Conservation (phyloP, 2,797 vertebrate genomes). For the Agapornis canus region DNA sequence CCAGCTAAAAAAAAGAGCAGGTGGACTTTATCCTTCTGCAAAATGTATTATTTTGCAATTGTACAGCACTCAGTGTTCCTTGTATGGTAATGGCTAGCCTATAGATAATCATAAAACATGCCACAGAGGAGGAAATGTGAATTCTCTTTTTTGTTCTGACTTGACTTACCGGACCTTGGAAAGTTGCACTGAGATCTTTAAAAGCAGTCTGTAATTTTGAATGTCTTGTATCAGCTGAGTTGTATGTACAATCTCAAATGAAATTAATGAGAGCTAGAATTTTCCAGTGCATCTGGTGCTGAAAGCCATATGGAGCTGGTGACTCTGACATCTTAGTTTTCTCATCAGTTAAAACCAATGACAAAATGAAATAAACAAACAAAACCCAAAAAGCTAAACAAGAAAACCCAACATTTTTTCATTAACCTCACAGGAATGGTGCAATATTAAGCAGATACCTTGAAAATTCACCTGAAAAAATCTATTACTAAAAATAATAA, state of each 20-base stretch:
- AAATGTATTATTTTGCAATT: not conserved
- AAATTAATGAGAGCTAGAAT: not conserved
- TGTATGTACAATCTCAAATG: not conserved
- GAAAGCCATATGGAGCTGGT: not conserved
- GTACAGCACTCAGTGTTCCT: not conserved
- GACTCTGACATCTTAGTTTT: not conserved
- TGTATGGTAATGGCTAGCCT: not conserved
- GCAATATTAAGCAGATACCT: not conserved
- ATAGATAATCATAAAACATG: not conserved
- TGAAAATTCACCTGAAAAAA: not conserved
- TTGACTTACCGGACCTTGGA: not conserved
- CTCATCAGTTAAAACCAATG: not conserved
- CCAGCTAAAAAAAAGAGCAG: not conserved
- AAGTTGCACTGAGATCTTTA: not conserved
- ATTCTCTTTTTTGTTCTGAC: not conserved
- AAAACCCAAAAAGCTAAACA: accelerated
- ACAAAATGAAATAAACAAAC: not conserved
- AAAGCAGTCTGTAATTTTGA: not conserved
- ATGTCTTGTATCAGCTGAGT: not conserved
- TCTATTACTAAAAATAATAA: not conserved
- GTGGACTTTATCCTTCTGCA: not conserved
- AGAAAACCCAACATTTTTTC: no score
- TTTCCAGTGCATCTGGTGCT: not conserved
- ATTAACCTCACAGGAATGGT: not conserved
- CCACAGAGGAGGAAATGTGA: not conserved